Conservation (phyloP, 2,888 invertebrate genomes). For the Lepetodrilus schrolli region DNA sequence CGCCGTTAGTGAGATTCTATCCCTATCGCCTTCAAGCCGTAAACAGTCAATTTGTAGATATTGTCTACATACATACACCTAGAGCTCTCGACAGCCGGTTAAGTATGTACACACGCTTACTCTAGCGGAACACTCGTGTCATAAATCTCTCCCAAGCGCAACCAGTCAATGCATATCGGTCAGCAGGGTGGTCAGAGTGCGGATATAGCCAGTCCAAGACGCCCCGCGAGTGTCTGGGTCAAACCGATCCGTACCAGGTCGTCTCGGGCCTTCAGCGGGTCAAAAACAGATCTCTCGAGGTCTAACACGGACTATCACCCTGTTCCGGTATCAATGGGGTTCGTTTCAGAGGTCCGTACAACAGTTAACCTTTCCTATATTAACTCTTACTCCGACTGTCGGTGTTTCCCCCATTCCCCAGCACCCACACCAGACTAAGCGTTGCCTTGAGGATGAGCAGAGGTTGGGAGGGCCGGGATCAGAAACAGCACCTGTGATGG, state of each 20-base stretch:
- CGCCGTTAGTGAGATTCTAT: no score
- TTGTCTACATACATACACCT: neutral
- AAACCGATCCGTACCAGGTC: neutral
- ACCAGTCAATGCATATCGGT: neutral
- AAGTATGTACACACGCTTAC: slow-evolving; percentile 10
- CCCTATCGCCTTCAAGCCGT: no score
- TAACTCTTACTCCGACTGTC: no score
- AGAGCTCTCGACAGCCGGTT: neutral
- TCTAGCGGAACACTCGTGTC: slow-evolving; percentile 7
- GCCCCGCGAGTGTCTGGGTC: slow-evolving; percentile 17
- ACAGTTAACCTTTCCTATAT: slow-evolving; percentile 18
- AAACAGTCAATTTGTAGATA: no score
- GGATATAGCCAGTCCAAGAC: neutral
- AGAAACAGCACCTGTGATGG: no score
- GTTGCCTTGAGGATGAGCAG: no score
- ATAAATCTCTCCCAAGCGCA: neutral
- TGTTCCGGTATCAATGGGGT: neutral
- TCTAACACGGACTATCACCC: neutral
- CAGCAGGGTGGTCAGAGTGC: slow-evolving; percentile 3
- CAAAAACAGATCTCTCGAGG: no score
- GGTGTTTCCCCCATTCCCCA: no score
- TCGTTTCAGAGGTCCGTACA: neutral
- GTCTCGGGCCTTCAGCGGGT: no score
- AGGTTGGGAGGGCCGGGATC: no score
- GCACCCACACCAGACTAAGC: no score